phyloP scores from a whole-genome alignment of 2,113 vertebrate genomes.

The Cavia porcellus region DNA sequence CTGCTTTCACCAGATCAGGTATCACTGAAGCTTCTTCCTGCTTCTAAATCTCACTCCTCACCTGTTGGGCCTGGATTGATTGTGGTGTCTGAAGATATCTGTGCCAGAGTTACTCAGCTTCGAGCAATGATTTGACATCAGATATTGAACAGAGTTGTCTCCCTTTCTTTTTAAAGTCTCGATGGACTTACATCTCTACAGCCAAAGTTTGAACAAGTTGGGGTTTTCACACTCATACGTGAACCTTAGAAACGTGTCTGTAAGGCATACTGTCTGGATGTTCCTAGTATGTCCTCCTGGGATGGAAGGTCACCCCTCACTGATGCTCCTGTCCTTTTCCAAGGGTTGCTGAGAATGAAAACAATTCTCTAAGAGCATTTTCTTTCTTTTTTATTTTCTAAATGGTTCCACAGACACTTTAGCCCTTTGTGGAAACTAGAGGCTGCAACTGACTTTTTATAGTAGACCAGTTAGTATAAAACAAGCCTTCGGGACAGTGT shows the following conservation, averaged over 20 bases:
- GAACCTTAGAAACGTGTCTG: background rate
- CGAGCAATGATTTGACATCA: background rate
- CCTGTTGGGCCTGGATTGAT: background rate
- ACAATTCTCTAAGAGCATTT: background rate
- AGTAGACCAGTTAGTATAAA: background rate
- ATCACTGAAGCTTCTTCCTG: background rate
- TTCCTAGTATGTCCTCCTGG: background rate
- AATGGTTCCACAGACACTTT: background rate
- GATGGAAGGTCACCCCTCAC: background rate
- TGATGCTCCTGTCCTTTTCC: background rate
- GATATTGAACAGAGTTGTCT: background rate
- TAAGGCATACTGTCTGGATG: accelerated
- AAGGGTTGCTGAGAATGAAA: background rate
- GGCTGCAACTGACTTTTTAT: background rate
- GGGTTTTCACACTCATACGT: background rate
- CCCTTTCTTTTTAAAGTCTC: background rate
- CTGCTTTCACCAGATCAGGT: constrained; percentile 90
- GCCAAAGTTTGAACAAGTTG: background rate
- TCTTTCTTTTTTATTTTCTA: background rate
- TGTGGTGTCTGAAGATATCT: background rate
- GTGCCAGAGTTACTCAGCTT: background rate
- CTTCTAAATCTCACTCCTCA: background rate
- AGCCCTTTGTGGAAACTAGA: background rate
- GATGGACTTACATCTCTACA: background rate
- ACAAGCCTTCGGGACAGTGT: accelerated